Evolutionary conservation across 2,113 vertebrate species (phyloP).

Genomic region (Hippoglossus stenolepis): DNA sequence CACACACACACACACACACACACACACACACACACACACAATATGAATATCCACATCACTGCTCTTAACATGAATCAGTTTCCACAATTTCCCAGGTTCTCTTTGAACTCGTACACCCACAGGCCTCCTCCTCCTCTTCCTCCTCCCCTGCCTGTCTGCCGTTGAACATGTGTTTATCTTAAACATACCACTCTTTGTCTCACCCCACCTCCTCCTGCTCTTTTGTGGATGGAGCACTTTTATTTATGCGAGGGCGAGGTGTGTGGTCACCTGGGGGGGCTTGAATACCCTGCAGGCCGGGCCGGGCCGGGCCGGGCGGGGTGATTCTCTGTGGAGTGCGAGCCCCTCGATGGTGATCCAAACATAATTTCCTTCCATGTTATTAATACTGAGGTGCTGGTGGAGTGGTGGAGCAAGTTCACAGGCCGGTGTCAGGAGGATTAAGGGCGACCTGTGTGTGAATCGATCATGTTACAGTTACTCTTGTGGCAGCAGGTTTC

Average conservation of each 20-base stretch:
- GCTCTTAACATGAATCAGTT: slow-evolving; percentile 10
- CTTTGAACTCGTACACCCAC: not conserved
- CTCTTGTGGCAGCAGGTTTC: slow-evolving; percentile 19
- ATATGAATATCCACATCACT: not conserved
- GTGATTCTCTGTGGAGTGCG: slow-evolving; percentile 15
- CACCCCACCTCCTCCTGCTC: slow-evolving; percentile 35
- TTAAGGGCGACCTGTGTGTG: slow-evolving; percentile 27
- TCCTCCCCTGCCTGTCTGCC: slow-evolving; percentile 1
- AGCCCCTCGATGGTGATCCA: slow-evolving; percentile 5
- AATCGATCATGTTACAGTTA: not conserved
- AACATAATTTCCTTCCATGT: slow-evolving; percentile 38
- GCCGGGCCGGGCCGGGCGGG: slow-evolving; percentile 11
- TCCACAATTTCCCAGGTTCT: slow-evolving; percentile 21
- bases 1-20: not conserved
- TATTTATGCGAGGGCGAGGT: slow-evolving; percentile 49
- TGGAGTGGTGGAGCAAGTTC: slow-evolving; percentile 6
- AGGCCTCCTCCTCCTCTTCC: not conserved
- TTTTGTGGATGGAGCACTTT: slow-evolving; percentile 52
- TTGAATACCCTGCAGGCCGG: slow-evolving; percentile 16
- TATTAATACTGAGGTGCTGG: slow-evolving; percentile 22
- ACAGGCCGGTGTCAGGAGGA: slow-evolving; percentile 31
- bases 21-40: not conserved
- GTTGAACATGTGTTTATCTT: slow-evolving; percentile 73
- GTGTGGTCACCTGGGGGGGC: slow-evolving; percentile 45
- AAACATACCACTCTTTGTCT: slow-evolving; percentile 61